Base-by-base conservation (phyloP, 2,797 vertebrate species). In the Muscicapa striata region DNA sequence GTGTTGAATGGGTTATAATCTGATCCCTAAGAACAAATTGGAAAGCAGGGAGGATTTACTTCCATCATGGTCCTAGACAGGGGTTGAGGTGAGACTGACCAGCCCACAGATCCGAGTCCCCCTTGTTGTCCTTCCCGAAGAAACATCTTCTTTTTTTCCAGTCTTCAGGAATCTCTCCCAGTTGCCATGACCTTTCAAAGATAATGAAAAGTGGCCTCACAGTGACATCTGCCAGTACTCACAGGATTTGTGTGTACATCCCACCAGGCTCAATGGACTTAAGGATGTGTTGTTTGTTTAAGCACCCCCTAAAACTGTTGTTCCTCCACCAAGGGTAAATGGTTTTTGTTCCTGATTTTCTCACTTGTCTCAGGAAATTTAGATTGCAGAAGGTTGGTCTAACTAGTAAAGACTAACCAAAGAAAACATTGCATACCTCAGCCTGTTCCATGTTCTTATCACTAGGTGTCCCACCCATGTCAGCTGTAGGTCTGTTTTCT, bases 101-200 rank as follows among this genome's bases (percentile, higher is more conserved):
- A 80, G 11, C 22, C 29, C 61, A 55, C 14, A 51, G 30, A n/a
- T 59, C 12, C 0, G 1, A 54, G 5, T 27, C 8, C 9, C 7
- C 5, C 5, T 72, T 58, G 43, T 46, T 80, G 45, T 40, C 20
- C 23, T 41, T 92, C 15, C 40, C 36, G 32, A 72, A 68, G n/a
- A 36, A 67, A 58, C 8, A 34, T 48, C 58, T 87, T 6, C 9
- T 26, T n/a, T 48, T 79, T 38, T 63, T 72, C 29, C 17, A n/a
- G 40, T 72, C 49, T 76, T 80, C 36, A 69, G 24, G 15, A 14
- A 34, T 62, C 24, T 34, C 57, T 69, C 7, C 14, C 11, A 30
- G 12, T 41, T 77, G 21, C 34, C 34, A 34, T 17, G 24, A 55
- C 9, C 9, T 40, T 54, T 41, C 13, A 77, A 62, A 86, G 26